A percentile compares a stretch with the other conserved stretches of the same genome.
phyloP scores from a whole-genome alignment of 23 tunicate genomes.

The Oikopleura albicans region DNA sequence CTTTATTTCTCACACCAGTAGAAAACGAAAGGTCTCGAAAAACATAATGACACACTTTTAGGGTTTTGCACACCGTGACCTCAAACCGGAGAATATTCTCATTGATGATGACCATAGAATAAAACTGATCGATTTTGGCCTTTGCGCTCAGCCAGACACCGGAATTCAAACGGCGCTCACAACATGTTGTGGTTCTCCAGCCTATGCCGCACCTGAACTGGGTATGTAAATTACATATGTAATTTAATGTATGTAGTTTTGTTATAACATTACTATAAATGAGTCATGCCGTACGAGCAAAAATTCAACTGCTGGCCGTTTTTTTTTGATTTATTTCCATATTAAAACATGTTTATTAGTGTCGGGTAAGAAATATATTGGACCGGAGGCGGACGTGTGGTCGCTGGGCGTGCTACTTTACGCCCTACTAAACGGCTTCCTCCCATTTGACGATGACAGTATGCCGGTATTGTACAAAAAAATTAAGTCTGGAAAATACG shows the following conservation, averaged over 20 bases:
- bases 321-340: no score
- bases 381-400: conserved; percentile 96
- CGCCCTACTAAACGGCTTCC: conserved; percentile 81
- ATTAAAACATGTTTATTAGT: no score
- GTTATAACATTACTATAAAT: no score
- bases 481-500: conserved; percentile 62
- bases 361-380: conserved; percentile 46
- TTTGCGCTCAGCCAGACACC: conserved; percentile 72
- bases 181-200: conserved; percentile 97
- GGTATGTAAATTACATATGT: no score
- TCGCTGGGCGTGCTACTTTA: conserved; percentile 90
- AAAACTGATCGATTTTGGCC: conserved; percentile 86
- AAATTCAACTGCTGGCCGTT: no score
- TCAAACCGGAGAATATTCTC: conserved; percentile 82
- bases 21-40: no score
- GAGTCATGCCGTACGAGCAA: no score
- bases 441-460: conserved; percentile 96
- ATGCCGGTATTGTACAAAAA: conserved; percentile 53
- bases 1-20: no score
- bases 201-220: conserved; percentile 98
- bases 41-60: no score
- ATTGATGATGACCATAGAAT: conserved; percentile 70
- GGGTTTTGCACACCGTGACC: conserved; percentile 89
- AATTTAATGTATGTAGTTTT: no score
- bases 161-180: conserved; percentile 48